Evolutionary conservation across 2,113 vertebrate genomes (phyloP).

Genomic region (Syngnathus floridae): DNA sequence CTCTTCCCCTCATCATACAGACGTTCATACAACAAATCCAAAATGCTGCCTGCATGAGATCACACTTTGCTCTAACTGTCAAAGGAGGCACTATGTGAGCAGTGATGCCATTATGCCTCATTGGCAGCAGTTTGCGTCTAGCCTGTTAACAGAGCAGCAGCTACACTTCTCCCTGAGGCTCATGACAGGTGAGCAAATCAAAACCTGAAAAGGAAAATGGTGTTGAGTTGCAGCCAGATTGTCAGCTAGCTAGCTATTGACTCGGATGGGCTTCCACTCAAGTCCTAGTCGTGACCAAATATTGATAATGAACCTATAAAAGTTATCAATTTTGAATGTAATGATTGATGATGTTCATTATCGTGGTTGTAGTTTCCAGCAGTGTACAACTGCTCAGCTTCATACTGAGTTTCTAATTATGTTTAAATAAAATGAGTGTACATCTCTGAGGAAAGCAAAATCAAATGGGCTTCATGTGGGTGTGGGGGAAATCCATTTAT

Average conservation of each 20-base stretch:
- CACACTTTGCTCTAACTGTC: conserved; percentile 5
- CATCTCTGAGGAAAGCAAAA: too few relatives aligned
- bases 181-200: conserved; percentile 51
- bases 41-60: background rate
- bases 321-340: background rate
- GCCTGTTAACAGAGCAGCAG: conserved; percentile 17
- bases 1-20: background rate
- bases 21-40: background rate
- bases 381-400: background rate
- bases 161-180: conserved; percentile 59
- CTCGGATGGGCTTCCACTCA: background rate
- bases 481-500: too few relatives aligned
- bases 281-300: background rate
- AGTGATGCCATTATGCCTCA: conserved; percentile 41
- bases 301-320: background rate
- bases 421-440: too few relatives aligned
- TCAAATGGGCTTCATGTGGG: too few relatives aligned
- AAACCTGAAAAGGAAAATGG: background rate
- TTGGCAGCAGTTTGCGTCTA: conserved; percentile 35
- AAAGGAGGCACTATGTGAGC: conserved; percentile 52
- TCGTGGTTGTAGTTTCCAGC: background rate
- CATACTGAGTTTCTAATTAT: background rate
- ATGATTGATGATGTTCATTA: background rate
- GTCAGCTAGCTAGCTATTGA: conserved; percentile 18
- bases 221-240: conserved; percentile 16